Evolutionary conservation across 2,888 invertebrate genomes (phyloP).

Genomic region (Amaurobius ferox): DNA sequence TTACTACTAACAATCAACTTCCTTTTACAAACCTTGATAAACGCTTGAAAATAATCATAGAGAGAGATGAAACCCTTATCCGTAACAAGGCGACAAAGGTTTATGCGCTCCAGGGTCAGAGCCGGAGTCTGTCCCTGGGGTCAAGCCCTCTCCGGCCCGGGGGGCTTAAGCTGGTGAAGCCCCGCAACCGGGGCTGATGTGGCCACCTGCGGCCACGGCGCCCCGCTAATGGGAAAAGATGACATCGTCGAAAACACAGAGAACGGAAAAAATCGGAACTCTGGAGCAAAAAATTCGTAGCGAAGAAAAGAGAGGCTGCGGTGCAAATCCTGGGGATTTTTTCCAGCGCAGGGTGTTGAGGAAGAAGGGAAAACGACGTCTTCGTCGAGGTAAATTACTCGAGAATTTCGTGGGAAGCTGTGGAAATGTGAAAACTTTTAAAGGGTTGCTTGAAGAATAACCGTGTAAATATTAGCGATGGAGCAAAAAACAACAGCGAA

Average conservation of each 20-base stretch:
- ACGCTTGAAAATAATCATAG: too few species aligned
- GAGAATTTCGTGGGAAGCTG: not conserved
- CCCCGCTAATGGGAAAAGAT: conserved; percentile 66
- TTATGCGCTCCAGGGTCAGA: conserved; percentile 42
- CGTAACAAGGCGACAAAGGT: conserved; percentile 63
- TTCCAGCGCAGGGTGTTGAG: not conserved
- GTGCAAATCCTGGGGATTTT: conserved; percentile 59
- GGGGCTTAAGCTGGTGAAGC: conserved; percentile 37
- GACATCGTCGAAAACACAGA: conserved; percentile 41
- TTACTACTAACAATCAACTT: too few species aligned
- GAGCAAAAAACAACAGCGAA: too few species aligned
- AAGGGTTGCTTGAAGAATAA: not conserved
- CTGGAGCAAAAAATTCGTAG: conserved; percentile 19
- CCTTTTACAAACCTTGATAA: too few species aligned
- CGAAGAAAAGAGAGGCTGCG: conserved; percentile 32
- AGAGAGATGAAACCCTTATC: not conserved
- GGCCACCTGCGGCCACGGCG: conserved; percentile 59
- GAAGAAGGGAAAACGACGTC: not conserved
- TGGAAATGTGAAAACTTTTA: not conserved
- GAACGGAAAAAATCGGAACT: conserved; percentile 25
- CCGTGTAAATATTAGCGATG: too few species aligned
- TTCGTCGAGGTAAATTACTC: not conserved
- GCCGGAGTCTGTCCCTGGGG: conserved; percentile 1
- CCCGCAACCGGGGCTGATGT: conserved; percentile 36
- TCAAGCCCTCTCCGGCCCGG: conserved; percentile 31